phyloP scores from a whole-genome alignment of 2,888 invertebrate species.

The Drosophila buzzatii region DNA sequence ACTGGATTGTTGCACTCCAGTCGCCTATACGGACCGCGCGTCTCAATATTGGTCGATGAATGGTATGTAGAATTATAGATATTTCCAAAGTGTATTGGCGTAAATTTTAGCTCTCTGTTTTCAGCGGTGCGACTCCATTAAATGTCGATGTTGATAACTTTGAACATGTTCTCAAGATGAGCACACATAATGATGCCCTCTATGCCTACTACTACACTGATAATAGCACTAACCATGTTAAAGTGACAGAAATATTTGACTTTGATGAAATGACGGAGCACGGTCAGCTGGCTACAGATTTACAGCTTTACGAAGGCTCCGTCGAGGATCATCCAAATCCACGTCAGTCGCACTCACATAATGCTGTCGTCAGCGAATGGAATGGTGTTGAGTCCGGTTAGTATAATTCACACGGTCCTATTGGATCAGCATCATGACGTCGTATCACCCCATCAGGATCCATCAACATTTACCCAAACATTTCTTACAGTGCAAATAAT shows the following conservation, averaged over 20 bases:
- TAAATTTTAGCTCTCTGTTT: neutral
- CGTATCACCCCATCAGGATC: constrained; percentile 31
- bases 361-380: constrained; percentile 84
- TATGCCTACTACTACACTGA: constrained; percentile 97
- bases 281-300: constrained; percentile 87
- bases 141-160: constrained; percentile 87
- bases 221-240: constrained; percentile 92
- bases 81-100: neutral
- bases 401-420: constrained; percentile 29
- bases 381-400: constrained; percentile 85
- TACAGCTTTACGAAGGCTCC: constrained; percentile 83
- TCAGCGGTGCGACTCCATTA: constrained; percentile 82
- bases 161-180: constrained; percentile 91
- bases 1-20: constrained; percentile 83
- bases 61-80: constrained; percentile 64
- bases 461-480: constrained; percentile 30
- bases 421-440: constrained; percentile 1
- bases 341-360: constrained; percentile 80
- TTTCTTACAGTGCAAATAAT: constrained; percentile 84
- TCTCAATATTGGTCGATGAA: constrained; percentile 84
- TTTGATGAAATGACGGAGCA: constrained; percentile 89
- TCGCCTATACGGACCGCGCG: constrained; percentile 81
- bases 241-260: constrained; percentile 95
- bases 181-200: constrained; percentile 93
- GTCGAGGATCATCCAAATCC: constrained; percentile 84